Percentiles rank a stretch among this genome's conserved stretches.
Evolutionary conservation across 1,140 invertebrate genomes (phyloP).

Genomic region (Drosophila trapezifrons): DNA sequence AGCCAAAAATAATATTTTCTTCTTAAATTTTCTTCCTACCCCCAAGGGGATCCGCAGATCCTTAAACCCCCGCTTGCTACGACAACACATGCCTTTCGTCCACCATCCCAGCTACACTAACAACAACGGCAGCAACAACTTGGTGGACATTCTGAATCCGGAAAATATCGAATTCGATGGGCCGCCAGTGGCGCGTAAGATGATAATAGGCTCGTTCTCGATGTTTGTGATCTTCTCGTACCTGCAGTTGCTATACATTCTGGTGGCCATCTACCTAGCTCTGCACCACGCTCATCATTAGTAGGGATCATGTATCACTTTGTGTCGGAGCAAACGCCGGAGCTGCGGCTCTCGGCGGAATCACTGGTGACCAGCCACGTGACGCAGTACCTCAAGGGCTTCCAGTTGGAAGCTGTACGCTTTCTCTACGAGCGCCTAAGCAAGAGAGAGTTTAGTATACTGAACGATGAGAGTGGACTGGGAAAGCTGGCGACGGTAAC

Average conservation of each 20-base stretch:
- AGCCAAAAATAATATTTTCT: constrained; percentile 49
- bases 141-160: constrained; percentile 59
- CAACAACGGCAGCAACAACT: constrained; percentile 40
- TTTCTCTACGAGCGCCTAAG: constrained; percentile 69
- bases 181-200: constrained; percentile 51
- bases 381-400: constrained; percentile 73
- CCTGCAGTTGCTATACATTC: constrained; percentile 75
- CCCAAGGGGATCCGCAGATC: not conserved
- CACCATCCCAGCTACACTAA: constrained; percentile 36
- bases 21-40: constrained; percentile 4
- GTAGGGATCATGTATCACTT: constrained; percentile 75
- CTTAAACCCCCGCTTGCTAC: not conserved
- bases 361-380: constrained; percentile 64
- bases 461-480: constrained; percentile 79
- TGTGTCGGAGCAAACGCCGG: constrained; percentile 64
- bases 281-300: constrained; percentile 61
- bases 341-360: constrained; percentile 61
- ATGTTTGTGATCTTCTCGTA: constrained; percentile 82
- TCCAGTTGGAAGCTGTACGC: constrained; percentile 71
- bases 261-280: constrained; percentile 75
- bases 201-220: constrained; percentile 73
- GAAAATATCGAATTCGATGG: constrained; percentile 73
- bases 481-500: constrained; percentile 63
- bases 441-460: constrained; percentile 69
- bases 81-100: constrained; percentile 42